Percentiles rank a stretch among this genome's conserved stretches.
phyloP scores from a whole-genome alignment of 2,113 vertebrate species.

The Cyprinodon brontotheroides region DNA sequence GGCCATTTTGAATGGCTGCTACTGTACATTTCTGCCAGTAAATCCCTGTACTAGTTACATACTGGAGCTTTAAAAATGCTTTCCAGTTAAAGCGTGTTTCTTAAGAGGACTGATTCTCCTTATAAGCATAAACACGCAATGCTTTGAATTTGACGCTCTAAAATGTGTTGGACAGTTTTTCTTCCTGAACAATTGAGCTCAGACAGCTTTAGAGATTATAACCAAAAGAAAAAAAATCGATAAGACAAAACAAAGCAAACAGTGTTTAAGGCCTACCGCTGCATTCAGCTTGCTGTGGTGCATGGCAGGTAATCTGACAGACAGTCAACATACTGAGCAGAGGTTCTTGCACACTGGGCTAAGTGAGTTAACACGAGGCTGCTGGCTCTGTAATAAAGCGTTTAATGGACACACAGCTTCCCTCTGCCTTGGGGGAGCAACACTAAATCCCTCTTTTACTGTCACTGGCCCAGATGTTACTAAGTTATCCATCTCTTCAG shows the following conservation, averaged over 20 bases:
- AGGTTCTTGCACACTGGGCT: constrained; percentile 86
- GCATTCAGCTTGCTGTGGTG: constrained; percentile 86
- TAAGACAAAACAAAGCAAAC: constrained; percentile 5
- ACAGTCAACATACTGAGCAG: constrained; percentile 84
- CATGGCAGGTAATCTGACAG: constrained; percentile 83
- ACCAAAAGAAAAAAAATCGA: constrained; percentile 25
- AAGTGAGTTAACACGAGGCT: constrained; percentile 98
- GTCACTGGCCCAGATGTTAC: constrained; percentile 98
- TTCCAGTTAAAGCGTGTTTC: neutral
- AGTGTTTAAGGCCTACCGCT: constrained; percentile 22
- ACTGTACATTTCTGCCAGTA: neutral
- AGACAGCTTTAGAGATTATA: constrained; percentile 2
- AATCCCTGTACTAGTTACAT: neutral
- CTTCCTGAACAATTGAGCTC: neutral
- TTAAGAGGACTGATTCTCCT: neutral
- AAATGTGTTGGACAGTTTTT: neutral
- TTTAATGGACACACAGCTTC: constrained; percentile 99
- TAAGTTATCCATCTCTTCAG: constrained; percentile 98
- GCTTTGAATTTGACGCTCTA: neutral
- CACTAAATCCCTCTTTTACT: constrained; percentile 99
- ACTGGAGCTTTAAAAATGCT: neutral
- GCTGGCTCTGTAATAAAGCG: constrained; percentile 99
- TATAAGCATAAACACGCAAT: neutral
- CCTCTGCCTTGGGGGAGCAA: constrained; percentile 94
- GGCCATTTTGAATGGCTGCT: too few relatives aligned